Evolutionary conservation across 2,113 vertebrate genomes (phyloP), one percentile per base, ranked within the genome.

Genomic region (Micronycteris hirsuta): DNA sequence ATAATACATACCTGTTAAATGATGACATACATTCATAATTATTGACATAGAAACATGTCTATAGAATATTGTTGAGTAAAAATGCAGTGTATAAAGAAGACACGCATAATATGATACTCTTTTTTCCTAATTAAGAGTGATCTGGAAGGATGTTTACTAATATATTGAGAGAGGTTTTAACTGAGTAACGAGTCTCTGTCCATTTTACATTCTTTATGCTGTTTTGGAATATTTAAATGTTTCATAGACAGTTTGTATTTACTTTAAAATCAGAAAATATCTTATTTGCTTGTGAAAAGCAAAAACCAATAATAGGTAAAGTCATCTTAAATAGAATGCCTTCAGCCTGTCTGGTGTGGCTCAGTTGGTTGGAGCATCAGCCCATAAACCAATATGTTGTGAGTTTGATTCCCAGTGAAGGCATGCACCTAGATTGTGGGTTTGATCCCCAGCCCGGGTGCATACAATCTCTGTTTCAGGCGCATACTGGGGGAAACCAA

Each of bases 191-290:
- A 45, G 10, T 77, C 33, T 78, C 52, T 78, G 20, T 76, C 22
- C 47, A 47, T 87, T 93, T 86, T 93, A 45, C 19, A 89, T 93
- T 81, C 43, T 85, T 87, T 71, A 83, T 87, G 38, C 45, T 68
- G 16, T 90, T 56, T 58, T 26, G 54, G 33, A 91, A 87, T 76
- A 82, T 90, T 68, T 86, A 14, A 91, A 70, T 36, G 65, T 77
- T 78, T 93, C 81, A 54, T 43, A 84, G 38, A 28, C 9, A 65
- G 45, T 28, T 93, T 89, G 10, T 47, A 65, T 52, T 73, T 22
- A 41, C 61, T 85, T 92, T 73, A 84, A 91, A 83, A 85, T 85
- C 56, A 85, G 49, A 94, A 91, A 65, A 67, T 73, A 61, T 91
- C n/a, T 45, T 90, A 78, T 56, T 70, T 70, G 68, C 26, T 65